Evolutionary conservation across 2,797 vertebrate genomes (phyloP), one percentile per base, ranked within the genome.

Genomic region (Acridotheres tristis): DNA sequence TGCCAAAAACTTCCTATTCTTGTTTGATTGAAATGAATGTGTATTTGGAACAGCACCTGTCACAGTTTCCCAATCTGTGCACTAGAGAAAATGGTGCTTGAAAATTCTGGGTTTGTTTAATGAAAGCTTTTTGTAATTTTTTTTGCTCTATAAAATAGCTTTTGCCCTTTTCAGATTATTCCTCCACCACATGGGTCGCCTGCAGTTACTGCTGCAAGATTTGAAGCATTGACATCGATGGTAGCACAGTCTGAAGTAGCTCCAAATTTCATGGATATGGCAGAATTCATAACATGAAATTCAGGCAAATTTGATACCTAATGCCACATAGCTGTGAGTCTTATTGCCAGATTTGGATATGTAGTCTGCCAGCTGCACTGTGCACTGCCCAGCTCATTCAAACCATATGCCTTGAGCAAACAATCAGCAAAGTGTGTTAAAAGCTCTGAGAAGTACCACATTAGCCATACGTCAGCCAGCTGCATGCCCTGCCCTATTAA

Each of bases 321-420:
- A 54, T 77, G 72, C 85, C 90, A 94, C 75, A 80, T 54, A 77
- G 71, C 63, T 87, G 55, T 10, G 40, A 74, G 90, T 76, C 72
- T 88, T 67, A 22, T 55, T 96, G 94, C 89, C 94, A 96, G 84
- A 16, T 95, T 90, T 89, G 84, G 89, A 34, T 92, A 88, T 85
- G 72, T 9, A 68, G 57, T 74, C 82, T 94, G 92, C 96, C 96
- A 96, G 90, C 89, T 96, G 96, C 89, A 89, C 65, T 90, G 65
- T 62, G 89, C 68, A 61, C 90, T 96, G 93, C 94, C 95, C 95
- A 85, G 72, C 87, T 96, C 87, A n/a, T 96, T 92, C 92, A 94
- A 95, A 95, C 93, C 92, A 85, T 97, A 96, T 96, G 90, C 91
- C 87, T 95, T 91, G 92, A 95, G 85, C 89, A 96, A 96, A 93